Evolutionary conservation across 35 echinoderm and acorn worm genomes (phyloP), one percentile per base, ranked within the genome.

Genomic region (Strongylocentrotus purpuratus): DNA sequence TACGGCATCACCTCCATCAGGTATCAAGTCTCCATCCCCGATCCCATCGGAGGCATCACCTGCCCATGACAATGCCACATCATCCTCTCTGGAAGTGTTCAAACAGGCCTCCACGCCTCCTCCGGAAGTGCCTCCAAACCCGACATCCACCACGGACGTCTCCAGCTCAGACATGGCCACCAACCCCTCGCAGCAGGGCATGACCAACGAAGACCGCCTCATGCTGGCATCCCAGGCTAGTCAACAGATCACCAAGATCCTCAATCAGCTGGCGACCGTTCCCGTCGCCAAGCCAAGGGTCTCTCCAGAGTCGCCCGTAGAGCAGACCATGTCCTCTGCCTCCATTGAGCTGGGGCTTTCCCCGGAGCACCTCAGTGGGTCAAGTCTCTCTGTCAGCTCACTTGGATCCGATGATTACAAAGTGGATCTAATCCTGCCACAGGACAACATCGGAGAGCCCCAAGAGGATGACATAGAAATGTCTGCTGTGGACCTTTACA

Each of bases 401-500:
- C 88, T 94, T 14, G 96, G 96, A 31, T 96, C 96, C 2, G 90
- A 97, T 9, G 65, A 48, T 17, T 95, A 86, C 47, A 71, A 46
- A 31, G 91, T 91, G 70, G 94, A 95, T 20, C 48, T 33, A 28
- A 92, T 48, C 45, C 90, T 88, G 46, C 95, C 86, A 4, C 85
- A 65, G 2, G 92, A 94, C 25, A 94, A 31, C 31, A 94, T 96
- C 33, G 96, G 88, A 28, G 98, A 99, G 2, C 93, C 95, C n/a
- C 95, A 25, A 35, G 95, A 97, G 45, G 96, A 99, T 33, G 97
- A 99, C 47, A 97, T 99, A 91, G 98, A 99, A 86, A 96, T 96
- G 28, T 99, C 98, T 45, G 98, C 98, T 32, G 98, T 99, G 10
- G 98, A 99, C 78, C 95, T 99, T 32, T 97, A 99, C 86, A 99